Evolutionary conservation across 2,888 invertebrate species (phyloP).

Genomic region (Meteorus colon): DNA sequence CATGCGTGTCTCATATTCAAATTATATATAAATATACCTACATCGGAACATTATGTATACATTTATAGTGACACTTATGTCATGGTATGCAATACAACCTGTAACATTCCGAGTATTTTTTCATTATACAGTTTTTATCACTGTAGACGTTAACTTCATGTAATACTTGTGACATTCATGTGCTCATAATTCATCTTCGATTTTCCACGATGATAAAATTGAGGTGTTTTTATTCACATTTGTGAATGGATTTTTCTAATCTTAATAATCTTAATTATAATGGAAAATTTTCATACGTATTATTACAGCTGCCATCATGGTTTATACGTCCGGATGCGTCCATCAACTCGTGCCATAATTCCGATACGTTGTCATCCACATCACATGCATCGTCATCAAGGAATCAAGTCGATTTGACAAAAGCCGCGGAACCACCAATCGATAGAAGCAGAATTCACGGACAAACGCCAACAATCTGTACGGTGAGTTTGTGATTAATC

Average conservation of each 20-base stretch:
- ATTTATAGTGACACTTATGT: background rate
- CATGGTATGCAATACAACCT: background rate
- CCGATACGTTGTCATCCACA: background rate
- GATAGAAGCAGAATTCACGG: constrained; percentile 66
- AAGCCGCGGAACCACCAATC: constrained; percentile 54
- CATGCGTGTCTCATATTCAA: constrained; percentile 62
- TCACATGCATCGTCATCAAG: constrained; percentile 36
- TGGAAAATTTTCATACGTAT: constrained; percentile 25
- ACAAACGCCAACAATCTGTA: constrained; percentile 69
- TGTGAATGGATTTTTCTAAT: background rate
- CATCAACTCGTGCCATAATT: constrained; percentile 46
- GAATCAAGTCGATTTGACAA: constrained; percentile 51
- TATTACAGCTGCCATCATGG: constrained; percentile 68
- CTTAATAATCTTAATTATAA: constrained; percentile 11
- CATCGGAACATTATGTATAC: background rate
- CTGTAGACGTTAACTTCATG: background rate
- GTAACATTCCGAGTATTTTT: constrained; percentile 20
- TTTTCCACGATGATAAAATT: background rate
- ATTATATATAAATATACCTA: constrained; percentile 64
- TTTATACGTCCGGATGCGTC: constrained; percentile 66
- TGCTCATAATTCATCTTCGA: constrained; percentile 28
- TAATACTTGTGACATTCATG: constrained; percentile 40
- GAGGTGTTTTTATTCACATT: constrained; percentile 2
- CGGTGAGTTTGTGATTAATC: constrained; percentile 58
- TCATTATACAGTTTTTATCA: background rate